These are phyloP conservation scores for Fopius arisanus DNA, from an alignment of 1,140 invertebrate genomes.

Conservation along the genomic window DNA sequence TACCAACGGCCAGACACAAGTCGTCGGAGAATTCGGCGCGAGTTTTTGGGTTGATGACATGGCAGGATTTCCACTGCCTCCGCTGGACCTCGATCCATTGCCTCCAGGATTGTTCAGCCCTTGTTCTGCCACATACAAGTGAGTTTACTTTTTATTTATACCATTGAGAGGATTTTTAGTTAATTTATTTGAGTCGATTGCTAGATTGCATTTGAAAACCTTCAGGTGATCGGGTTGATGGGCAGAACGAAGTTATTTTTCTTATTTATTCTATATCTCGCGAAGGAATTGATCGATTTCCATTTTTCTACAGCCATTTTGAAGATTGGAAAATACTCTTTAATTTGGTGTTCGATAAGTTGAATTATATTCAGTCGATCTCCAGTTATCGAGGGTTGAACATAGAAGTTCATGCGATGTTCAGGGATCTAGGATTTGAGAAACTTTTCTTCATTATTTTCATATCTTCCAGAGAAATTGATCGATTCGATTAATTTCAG, in stretches of 20 bases:
- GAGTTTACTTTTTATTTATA: conserved; percentile 53
- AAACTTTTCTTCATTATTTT: too few species aligned
- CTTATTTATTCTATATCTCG: too few species aligned
- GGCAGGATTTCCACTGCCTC: conserved; percentile 79
- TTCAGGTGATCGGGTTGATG: too few species aligned
- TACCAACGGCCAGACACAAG: conserved; percentile 52
- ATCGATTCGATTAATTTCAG: too few species aligned
- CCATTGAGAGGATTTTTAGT: too few species aligned
- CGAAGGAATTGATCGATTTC: too few species aligned
- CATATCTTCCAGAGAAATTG: too few species aligned
- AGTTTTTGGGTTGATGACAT: conserved; percentile 79
- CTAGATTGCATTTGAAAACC: too few species aligned
- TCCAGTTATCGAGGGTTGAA: neutral
- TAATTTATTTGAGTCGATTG: too few species aligned
- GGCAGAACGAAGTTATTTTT: too few species aligned
- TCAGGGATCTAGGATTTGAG: too few species aligned
- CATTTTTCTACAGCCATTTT: too few species aligned
- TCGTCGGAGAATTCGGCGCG: conserved; percentile 58
- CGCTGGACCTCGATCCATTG: conserved; percentile 79
- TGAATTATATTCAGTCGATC: neutral
- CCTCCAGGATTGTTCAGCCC: conserved; percentile 75
- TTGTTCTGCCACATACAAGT: conserved; percentile 76
- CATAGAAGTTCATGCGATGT: neutral
- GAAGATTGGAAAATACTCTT: neutral
- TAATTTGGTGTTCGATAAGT: neutral